phyloP scores from a whole-genome alignment of 2,797 vertebrate species.

The Coilia nasus region DNA sequence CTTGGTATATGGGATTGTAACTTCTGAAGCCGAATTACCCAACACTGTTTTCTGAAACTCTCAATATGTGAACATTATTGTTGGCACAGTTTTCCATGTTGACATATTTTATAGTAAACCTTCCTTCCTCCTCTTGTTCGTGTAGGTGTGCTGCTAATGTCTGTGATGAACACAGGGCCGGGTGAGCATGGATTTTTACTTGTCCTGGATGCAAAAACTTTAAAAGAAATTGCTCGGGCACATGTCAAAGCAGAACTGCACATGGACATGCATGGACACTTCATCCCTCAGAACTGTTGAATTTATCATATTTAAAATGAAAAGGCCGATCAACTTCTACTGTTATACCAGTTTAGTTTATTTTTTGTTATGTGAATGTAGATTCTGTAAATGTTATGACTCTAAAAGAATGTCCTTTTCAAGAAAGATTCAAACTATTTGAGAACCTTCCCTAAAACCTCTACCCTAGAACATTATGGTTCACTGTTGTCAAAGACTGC shows the following conservation, averaged over 20 bases:
- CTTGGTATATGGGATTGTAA: no score
- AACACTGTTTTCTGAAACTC: neutral
- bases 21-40: no score
- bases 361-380: no score
- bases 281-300: constrained; percentile 74
- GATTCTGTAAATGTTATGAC: no score
- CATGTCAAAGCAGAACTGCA: constrained; percentile 74
- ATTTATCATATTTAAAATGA: neutral
- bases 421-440: no score
- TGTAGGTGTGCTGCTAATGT: constrained; percentile 82
- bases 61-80: neutral
- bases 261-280: constrained; percentile 88
- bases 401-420: no score
- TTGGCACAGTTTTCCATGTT: neutral
- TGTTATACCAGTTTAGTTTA: no score
- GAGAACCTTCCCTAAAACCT: no score
- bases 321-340: no score
- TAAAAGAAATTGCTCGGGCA: constrained; percentile 87
- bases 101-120: neutral
- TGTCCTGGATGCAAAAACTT: constrained; percentile 85
- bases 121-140: constrained; percentile 18
- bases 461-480: no score
- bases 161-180: constrained; percentile 76
- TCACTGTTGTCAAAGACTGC: no score
- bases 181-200: constrained; percentile 80